Base-by-base conservation (phyloP, 2,113 vertebrate species). In the Sebastes fasciatus region DNA sequence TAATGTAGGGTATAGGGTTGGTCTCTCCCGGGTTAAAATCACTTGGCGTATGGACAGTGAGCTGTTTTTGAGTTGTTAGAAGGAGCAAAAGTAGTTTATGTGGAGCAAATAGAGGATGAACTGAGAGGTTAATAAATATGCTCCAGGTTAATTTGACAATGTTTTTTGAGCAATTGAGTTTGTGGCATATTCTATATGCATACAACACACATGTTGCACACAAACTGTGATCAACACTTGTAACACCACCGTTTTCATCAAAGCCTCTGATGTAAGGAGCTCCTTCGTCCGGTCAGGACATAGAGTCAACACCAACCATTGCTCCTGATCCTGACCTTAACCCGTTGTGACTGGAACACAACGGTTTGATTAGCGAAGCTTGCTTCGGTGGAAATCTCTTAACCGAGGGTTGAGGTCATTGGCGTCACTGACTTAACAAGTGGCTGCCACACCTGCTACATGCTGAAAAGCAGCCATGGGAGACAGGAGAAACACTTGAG, bases 331-430 rank as follows among this genome's bases (percentile, higher is more conserved):
- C 40, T 45, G 17, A 70, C 69, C 54, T 23, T n/a, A 8, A 58
- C 58, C 58, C 51, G 66, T 17, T 68, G 49, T 52, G 13, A 51
- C 14, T 23, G 13, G 6, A 72, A 52, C 42, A 73, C 42, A 23
- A 52, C 42, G 16, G 19, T 67, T 62, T 73, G 34, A 74, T 64
- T 48, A 65, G 62, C 7, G 16, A 26, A 49, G 45, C 17, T 46
- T 34, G 3, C 9, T 23, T 84, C 58, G 40, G 6, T 23, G 12
- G 43, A 75, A 62, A 49, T 80, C 54, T 76, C 23, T 74, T 54
- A 43, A 49, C 13, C 23, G 52, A 72, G 69, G 67, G 26, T 58
- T n/a, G 34, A 57, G 67, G 66, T 81, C 52, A 49, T 4, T 74
- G 46, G 34, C n/a, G 17, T 52, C 6, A 40, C 58, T 77, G 54